These are phyloP conservation scores for Thymelicus lineola DNA, from an alignment of 2,888 invertebrate species.

Conservation along the genomic window DNA sequence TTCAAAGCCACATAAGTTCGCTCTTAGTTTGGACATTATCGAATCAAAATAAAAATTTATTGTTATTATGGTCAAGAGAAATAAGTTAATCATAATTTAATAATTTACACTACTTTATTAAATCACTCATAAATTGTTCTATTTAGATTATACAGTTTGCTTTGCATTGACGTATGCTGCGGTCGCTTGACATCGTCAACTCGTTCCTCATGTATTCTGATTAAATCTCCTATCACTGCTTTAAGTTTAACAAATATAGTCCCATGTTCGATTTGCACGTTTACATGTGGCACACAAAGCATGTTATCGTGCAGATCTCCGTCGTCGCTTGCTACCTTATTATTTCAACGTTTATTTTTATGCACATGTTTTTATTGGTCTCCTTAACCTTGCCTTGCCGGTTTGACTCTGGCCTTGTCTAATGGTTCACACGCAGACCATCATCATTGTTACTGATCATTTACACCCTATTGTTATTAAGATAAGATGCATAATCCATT, in stretches of 20 bases:
- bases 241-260: neutral
- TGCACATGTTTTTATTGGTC: slow-evolving; percentile 63
- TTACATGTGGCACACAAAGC: neutral
- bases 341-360: slow-evolving; percentile 42
- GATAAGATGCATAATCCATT: slow-evolving; percentile 46
- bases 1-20: neutral
- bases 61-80: neutral
- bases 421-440: slow-evolving; percentile 56
- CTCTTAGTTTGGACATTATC: neutral
- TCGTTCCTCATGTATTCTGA: neutral
- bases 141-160: neutral
- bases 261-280: slow-evolving; percentile 3
- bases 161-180: slow-evolving; percentile 1
- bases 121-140: slow-evolving; percentile 4
- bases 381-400: slow-evolving; percentile 69
- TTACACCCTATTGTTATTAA: slow-evolving; percentile 43
- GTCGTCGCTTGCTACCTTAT: slow-evolving; percentile 15
- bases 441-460: slow-evolving; percentile 40
- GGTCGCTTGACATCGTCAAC: neutral
- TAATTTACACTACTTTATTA: neutral
- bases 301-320: neutral
- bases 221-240: too few relatives aligned
- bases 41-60: neutral
- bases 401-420: slow-evolving; percentile 62
- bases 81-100: neutral